Conservation (phyloP, 1,140 invertebrate genomes). For the Gyrodactylus salaris region DNA sequence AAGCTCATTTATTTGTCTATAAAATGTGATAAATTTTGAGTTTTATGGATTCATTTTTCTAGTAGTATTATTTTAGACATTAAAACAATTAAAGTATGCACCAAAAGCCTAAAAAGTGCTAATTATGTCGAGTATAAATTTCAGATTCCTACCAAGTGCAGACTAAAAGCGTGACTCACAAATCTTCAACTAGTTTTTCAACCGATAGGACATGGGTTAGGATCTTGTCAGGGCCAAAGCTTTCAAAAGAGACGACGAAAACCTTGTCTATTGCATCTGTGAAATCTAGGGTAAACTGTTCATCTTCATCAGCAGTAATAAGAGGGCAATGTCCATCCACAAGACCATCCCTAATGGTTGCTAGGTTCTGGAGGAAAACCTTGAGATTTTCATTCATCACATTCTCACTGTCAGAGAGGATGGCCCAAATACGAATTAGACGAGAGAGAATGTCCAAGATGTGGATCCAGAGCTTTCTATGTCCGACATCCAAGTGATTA, state of each 20-base stretch:
- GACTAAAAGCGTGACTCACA: not conserved
- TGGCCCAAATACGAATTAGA: not conserved
- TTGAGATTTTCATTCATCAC: not conserved
- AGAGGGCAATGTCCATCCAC: not conserved
- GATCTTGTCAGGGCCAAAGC: not conserved
- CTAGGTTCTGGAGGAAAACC: not conserved
- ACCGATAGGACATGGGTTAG: not conserved
- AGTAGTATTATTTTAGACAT: no score
- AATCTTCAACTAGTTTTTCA: not conserved
- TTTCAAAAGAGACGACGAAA: not conserved
- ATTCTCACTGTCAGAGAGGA: not conserved
- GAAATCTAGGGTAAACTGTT: not conserved
- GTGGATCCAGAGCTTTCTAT: not conserved
- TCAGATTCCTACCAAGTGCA: no score
- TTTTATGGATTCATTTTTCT: no score
- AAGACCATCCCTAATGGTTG: not conserved
- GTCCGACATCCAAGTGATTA: not conserved
- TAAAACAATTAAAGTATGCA: no score
- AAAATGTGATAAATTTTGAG: no score
- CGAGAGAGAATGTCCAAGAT: not conserved
- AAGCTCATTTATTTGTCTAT: no score
- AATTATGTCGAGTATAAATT: no score
- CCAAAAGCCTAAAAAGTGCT: no score
- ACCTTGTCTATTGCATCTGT: not conserved
- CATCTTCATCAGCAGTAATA: not conserved